A percentile compares a stretch with the other conserved stretches of the same genome.
These are phyloP conservation scores for Crypturellus tataupa DNA, from an alignment of 2,797 vertebrate species.

Conservation along the genomic window DNA sequence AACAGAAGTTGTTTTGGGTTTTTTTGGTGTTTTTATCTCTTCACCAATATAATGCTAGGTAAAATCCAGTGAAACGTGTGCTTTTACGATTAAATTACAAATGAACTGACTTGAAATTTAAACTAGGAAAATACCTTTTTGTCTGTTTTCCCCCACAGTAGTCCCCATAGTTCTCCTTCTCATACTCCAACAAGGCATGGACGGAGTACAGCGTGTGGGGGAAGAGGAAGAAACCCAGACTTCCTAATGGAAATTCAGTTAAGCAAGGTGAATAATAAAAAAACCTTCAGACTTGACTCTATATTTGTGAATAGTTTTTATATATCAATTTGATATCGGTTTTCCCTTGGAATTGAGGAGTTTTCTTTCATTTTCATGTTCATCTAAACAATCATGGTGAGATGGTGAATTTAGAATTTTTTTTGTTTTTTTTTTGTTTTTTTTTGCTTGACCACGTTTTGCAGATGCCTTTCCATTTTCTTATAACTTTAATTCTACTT, in stretches of 20 bases:
- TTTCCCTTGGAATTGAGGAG: background rate
- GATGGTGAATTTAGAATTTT: background rate
- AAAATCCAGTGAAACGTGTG: background rate
- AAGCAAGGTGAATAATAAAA: slow-evolving; percentile 87
- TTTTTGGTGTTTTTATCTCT: background rate
- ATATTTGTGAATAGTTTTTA: background rate
- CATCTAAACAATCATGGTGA: background rate
- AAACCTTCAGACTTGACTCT: background rate
- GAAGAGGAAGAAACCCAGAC: slow-evolving; percentile 92
- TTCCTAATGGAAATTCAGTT: slow-evolving; percentile 98
- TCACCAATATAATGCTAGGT: background rate
- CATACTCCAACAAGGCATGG: slow-evolving; percentile 91
- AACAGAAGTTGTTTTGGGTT: background rate
- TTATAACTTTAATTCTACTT: background rate
- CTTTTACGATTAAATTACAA: background rate
- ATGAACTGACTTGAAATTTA: background rate
- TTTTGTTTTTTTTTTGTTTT: background rate
- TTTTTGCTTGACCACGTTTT: background rate
- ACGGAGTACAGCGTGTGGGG: slow-evolving; percentile 83
- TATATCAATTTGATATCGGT: background rate
- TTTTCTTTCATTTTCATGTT: background rate
- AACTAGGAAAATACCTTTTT: background rate
- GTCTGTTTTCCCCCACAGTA: slow-evolving; percentile 74
- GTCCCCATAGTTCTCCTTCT: slow-evolving; percentile 93
- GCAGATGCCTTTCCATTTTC: background rate